phyloP scores from a whole-genome alignment of 1,140 invertebrate species.

The Zophobas atratus region DNA sequence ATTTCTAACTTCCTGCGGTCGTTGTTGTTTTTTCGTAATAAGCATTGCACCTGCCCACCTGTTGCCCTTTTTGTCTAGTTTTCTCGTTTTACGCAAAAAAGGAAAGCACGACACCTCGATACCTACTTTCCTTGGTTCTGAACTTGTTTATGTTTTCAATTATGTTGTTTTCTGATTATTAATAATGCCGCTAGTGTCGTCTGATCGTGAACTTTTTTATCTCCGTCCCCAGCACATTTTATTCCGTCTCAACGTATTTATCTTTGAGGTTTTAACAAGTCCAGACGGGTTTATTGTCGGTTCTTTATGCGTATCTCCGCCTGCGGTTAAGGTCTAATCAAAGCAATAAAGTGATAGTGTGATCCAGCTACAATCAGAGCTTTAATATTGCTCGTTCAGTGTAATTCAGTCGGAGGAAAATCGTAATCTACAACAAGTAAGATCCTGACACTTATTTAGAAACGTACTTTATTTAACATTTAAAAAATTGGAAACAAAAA shows the following conservation, averaged over 20 bases:
- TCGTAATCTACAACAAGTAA: too few relatives aligned
- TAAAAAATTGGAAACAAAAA: too few relatives aligned
- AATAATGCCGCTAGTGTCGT: too few relatives aligned
- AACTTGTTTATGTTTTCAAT: constrained; percentile 33
- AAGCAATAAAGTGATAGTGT: constrained; percentile 12
- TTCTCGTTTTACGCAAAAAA: constrained; percentile 14
- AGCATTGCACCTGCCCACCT: neutral
- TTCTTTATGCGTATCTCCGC: constrained; percentile 2
- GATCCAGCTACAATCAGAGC: too few relatives aligned
- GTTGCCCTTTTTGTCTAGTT: neutral
- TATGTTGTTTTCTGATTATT: neutral
- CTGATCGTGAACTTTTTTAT: constrained; percentile 17
- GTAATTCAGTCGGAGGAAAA: too few relatives aligned
- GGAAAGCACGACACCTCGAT: constrained; percentile 6
- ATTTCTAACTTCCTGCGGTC: too few relatives aligned
- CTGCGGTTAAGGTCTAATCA: constrained; percentile 26
- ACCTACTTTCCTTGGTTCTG: constrained; percentile 8
- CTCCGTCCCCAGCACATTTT: constrained; percentile 13
- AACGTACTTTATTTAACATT: too few relatives aligned
- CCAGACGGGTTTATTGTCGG: constrained; percentile 13
- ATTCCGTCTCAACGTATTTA: constrained; percentile 27
- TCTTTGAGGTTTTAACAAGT: constrained; percentile 24
- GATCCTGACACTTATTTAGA: too few relatives aligned
- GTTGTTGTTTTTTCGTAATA: too few relatives aligned
- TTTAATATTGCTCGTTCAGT: neutral